Base-by-base conservation (phyloP, 1,140 invertebrate genomes). In the Halesus radiatus region DNA sequence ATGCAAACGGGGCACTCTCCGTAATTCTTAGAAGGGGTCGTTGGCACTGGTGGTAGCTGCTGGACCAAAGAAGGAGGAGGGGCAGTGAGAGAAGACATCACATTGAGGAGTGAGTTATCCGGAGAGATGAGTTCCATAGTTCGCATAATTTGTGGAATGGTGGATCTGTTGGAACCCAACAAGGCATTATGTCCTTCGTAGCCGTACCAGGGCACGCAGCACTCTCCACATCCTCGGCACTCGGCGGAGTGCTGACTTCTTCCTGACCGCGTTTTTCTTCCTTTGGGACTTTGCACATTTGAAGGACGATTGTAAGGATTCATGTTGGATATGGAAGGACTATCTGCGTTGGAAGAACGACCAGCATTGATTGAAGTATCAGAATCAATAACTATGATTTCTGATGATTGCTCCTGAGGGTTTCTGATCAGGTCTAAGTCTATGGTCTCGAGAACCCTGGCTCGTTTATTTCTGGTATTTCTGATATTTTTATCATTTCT, bases 1-100 rank as follows among this genome's bases (percentile, higher is more conserved):
- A 82, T 70, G 32, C 81, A 82, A 32, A 82, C 52, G 29, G 74
- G 77, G 45, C 81, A 82, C 1, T 82, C 81, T 54, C 70, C 68
- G 50, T 22, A 72, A 16, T 72, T 18, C 20, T 52, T 72, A 52
- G 20, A n/a, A 13, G 68, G 68, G 16, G 68, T 52, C 0, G 4
- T 45, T 70, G 60, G 60, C 5, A 23, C 60, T 64, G 16, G 10
- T 18, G 5, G 37, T 10, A 45, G 37, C 37, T 1, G 37, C 13
- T 45, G 37, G 37, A 13, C 37, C 37, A 13, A 0, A 13, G 37
- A 45, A 0, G 37, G 37, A 10, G 37, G 37, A 45, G 37, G 37
- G 13, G 37, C 37, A 45, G 1, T 20, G 1, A 18, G n/a, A 10
- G 54, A 56, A 56, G n/a, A 56, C 20, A 56, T 56, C n/a, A n/a